Conservation (phyloP, 92 coral and sea anemone genomes). For the Pocillopora meandrina region DNA sequence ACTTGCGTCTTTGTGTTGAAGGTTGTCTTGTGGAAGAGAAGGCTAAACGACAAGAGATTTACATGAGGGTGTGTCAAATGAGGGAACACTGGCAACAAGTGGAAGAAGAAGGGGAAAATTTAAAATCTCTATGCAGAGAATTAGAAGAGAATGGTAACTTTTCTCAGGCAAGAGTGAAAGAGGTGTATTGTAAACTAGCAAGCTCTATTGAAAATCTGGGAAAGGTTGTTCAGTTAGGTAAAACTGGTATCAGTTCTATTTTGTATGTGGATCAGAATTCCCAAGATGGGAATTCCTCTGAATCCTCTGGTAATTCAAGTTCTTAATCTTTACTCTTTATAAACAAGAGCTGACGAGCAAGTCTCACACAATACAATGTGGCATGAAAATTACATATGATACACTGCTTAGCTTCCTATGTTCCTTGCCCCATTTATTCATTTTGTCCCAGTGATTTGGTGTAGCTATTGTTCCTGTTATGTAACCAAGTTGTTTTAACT, state of each 20-base stretch:
- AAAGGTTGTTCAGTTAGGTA: not conserved
- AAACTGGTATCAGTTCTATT: slow-evolving; percentile 4
- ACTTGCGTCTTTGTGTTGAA: slow-evolving; percentile 51
- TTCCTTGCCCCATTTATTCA: no score
- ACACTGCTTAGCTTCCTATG: no score
- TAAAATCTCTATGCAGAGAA: slow-evolving; percentile 10
- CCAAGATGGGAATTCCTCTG: slow-evolving; percentile 32
- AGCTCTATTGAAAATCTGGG: slow-evolving; percentile 13
- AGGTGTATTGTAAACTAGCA: slow-evolving; percentile 18
- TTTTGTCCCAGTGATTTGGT: no score
- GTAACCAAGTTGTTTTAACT: no score
- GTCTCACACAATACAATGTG: no score
- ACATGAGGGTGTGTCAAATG: slow-evolving; percentile 18
- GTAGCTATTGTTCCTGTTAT: no score
- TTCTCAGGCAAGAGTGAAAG: slow-evolving; percentile 1
- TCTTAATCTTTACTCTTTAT: not conserved
- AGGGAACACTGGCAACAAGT: slow-evolving; percentile 30
- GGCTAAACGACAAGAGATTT: slow-evolving; percentile 38
- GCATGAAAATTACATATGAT: no score
- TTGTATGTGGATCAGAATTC: not conserved
- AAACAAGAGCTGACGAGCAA: no score
- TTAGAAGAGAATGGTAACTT: not conserved
- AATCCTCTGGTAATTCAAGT: slow-evolving; percentile 37
- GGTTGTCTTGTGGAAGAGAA: slow-evolving; percentile 65
- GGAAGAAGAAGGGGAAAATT: slow-evolving; percentile 18